These are phyloP conservation scores for Pygoscelis adeliae DNA, from an alignment of 2,113 vertebrate genomes.

Conservation along the genomic window DNA sequence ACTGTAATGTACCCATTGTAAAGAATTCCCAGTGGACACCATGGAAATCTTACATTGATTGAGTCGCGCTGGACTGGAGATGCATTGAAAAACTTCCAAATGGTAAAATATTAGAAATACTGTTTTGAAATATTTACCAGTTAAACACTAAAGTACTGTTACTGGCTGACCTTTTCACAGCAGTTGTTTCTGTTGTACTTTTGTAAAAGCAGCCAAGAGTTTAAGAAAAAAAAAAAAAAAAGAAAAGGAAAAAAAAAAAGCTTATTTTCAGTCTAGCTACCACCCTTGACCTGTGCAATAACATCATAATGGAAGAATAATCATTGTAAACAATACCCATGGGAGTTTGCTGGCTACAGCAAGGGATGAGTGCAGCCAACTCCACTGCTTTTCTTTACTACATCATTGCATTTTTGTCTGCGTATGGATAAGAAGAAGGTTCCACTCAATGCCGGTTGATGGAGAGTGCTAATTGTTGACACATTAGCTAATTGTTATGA, in stretches of 20 bases:
- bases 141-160: conserved; percentile 78
- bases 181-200: conserved; percentile 69
- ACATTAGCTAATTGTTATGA: conserved; percentile 88
- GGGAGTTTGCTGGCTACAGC: conserved; percentile 76
- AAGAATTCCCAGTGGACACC: conserved; percentile 71
- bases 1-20: conserved; percentile 77
- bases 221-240: neutral
- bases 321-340: conserved; percentile 79
- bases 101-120: conserved; percentile 80
- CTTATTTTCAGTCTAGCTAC: conserved; percentile 77
- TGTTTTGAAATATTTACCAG: conserved; percentile 78
- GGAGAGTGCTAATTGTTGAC: conserved; percentile 84
- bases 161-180: conserved; percentile 73
- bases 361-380: conserved; percentile 65
- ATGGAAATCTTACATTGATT: conserved; percentile 76
- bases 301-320: conserved; percentile 86
- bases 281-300: conserved; percentile 76
- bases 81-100: conserved; percentile 78
- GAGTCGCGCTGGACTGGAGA: conserved; percentile 69
- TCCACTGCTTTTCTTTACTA: conserved; percentile 82
- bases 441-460: conserved; percentile 78
- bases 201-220: conserved; percentile 74
- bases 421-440: conserved; percentile 81
- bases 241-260: neutral
- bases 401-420: conserved; percentile 85